A percentile compares a stretch with the other conserved stretches of the same genome.
Evolutionary conservation across 2,888 invertebrate species (phyloP).

Genomic region (Marronus borbonicus): DNA sequence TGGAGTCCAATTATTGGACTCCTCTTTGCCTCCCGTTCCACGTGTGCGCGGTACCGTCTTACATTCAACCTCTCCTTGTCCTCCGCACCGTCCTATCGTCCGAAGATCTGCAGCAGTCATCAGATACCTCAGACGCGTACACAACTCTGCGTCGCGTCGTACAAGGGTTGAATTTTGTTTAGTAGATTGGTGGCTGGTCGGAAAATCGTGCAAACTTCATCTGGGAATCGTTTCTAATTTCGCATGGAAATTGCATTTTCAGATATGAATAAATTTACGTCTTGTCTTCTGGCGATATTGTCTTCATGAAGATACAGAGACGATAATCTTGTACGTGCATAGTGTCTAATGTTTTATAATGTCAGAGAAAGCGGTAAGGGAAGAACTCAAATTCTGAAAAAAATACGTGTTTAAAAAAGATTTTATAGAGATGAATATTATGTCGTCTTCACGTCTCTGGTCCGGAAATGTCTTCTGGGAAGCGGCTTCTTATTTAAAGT

Average conservation of each 20-base stretch:
- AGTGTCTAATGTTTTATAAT: background rate
- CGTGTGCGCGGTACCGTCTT: constrained; percentile 39
- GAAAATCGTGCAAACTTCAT: constrained; percentile 44
- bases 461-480: background rate
- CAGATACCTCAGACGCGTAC: constrained; percentile 11
- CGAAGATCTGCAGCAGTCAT: constrained; percentile 19
- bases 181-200: constrained; percentile 23
- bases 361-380: too few relatives aligned
- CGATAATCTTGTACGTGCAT: constrained; percentile 1
- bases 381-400: too few relatives aligned
- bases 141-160: constrained; percentile 15
- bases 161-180: constrained; percentile 35
- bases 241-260: constrained; percentile 45
- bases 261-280: constrained; percentile 29
- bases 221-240: constrained; percentile 44
- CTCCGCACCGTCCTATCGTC: background rate
- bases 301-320: background rate
- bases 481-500: too few relatives aligned
- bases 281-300: background rate
- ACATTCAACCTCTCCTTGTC: background rate
- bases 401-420: too few relatives aligned
- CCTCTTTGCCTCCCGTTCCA: constrained; percentile 59
- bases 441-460: too few relatives aligned
- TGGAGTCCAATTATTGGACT: constrained; percentile 65
- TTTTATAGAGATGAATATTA: too few relatives aligned